Evolutionary conservation across 1,140 invertebrate genomes (phyloP).

Genomic region (Aphis gossypii): DNA sequence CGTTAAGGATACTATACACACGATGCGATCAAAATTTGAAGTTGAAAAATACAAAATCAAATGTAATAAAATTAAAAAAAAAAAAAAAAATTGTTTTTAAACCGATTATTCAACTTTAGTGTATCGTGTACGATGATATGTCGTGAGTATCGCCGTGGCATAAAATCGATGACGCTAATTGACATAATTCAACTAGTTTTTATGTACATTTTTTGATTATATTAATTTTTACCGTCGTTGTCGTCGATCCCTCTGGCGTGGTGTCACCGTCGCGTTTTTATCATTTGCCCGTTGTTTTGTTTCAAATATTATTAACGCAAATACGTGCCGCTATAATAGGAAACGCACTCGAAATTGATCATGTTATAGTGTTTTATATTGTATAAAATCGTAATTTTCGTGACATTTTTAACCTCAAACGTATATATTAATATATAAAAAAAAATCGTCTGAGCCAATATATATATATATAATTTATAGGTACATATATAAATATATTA

Average conservation of each 20-base stretch:
- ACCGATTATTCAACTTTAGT: background rate
- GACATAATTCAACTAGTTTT: background rate
- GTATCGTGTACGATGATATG: background rate
- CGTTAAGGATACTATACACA: background rate
- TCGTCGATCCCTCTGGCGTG: background rate
- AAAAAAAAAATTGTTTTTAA: conserved; percentile 3
- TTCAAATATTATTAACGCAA: background rate
- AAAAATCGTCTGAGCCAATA: conserved; percentile 6
- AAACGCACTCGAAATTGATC: conserved; percentile 2
- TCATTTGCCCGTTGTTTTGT: background rate
- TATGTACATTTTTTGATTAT: background rate
- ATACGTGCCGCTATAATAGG: background rate
- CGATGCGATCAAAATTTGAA: background rate
- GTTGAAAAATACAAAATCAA: background rate
- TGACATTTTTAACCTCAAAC: conserved; percentile 22
- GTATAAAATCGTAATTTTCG: background rate
- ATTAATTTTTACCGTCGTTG: background rate
- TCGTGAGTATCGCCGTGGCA: background rate
- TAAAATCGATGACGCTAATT: background rate
- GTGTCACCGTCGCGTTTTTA: background rate
- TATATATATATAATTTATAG: conserved; percentile 10
- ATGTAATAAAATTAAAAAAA: background rate
- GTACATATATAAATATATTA: background rate
- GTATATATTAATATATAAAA: conserved; percentile 16
- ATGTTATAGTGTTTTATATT: conserved; percentile 17